Evolutionary conservation across 2,888 invertebrate species (phyloP).

Genomic region (Eristalis arbustorum): DNA sequence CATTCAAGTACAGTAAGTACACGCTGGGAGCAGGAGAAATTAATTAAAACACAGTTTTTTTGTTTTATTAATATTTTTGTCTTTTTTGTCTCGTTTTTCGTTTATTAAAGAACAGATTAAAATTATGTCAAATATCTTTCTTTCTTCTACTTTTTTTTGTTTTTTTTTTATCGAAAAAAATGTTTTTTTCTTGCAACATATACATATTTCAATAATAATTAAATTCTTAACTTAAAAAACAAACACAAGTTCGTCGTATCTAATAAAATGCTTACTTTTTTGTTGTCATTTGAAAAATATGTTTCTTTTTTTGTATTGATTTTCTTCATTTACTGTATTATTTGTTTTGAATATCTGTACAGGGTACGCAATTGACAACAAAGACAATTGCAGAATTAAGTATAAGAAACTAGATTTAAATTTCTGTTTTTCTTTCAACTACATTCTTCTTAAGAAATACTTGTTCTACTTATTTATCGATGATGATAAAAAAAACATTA

Average conservation of each 20-base stretch:
- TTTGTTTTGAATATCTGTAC: constrained; percentile 50
- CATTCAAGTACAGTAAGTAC: no score
- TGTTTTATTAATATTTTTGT: constrained; percentile 19
- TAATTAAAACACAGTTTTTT: constrained; percentile 15
- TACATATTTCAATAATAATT: constrained; percentile 42
- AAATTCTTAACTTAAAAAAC: constrained; percentile 53
- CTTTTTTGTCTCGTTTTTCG: constrained; percentile 15
- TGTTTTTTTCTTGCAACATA: constrained; percentile 40
- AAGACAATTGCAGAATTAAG: constrained; percentile 49
- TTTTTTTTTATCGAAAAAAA: constrained; percentile 29
- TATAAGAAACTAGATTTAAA: constrained; percentile 63
- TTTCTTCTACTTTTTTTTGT: constrained; percentile 23
- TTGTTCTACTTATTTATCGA: not conserved
- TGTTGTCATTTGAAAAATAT: constrained; percentile 46
- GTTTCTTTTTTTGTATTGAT: constrained; percentile 4
- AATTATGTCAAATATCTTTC: constrained; percentile 50
- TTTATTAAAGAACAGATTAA: constrained; percentile 66
- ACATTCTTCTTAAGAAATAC: constrained; percentile 31
- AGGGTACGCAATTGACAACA: constrained; percentile 43
- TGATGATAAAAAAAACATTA: not conserved
- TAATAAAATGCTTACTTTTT: constrained; percentile 22
- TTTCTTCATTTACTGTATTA: constrained; percentile 25
- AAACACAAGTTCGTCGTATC: constrained; percentile 25
- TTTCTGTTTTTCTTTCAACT: constrained; percentile 11
- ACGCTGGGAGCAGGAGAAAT: no score